Base-by-base conservation (phyloP, 2,113 vertebrate species). In the Osmerus eperlanus region DNA sequence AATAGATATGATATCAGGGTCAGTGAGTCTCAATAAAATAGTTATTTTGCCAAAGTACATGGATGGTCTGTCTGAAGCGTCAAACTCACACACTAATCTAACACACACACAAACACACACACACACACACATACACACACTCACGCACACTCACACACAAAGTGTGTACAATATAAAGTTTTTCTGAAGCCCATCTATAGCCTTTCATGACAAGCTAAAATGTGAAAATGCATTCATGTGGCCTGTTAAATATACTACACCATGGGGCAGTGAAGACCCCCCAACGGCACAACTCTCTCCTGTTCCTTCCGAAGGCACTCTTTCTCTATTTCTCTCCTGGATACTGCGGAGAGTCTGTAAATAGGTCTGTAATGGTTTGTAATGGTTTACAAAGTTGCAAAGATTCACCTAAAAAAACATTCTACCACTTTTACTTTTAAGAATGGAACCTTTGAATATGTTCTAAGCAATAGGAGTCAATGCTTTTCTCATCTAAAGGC, bases 141-240 rank as follows among this genome's bases (percentile, higher is more conserved):
- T 23, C 47, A 63, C 18, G 52, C 62, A 54, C 63, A 66, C 21
- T 63, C 21, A 7, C 74, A 68, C 56, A 67, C 54, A 78, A 32
- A 77, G 4, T 23, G 36, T 32, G 56, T 11, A 58, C 54, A 18
- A 41, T 71, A 16, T 55, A n/a, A 61, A 56, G 67, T 71, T 67
- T 81, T 65, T 63, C 5, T 41, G 67, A 81, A 75, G 68, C 71
- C 75, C 77, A 68, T 66, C 77, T 75, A 56, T 68, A 73, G 75
- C 75, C 71, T 83, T 82, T 76, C 77, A 41, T 80, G 82, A 84
- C 81, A 77, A 75, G 73, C 73, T 87, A 80, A 87, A 85, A 86
- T 85, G 85, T 89, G 86, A 75, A 86, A 89, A 90, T 87, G 78
- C 68, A 87, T 87, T 87, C 87, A 81, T 83, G 78, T 81, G 60